Base-by-base conservation (phyloP, 2,888 invertebrate species). In the Ochropacha duplaris region DNA sequence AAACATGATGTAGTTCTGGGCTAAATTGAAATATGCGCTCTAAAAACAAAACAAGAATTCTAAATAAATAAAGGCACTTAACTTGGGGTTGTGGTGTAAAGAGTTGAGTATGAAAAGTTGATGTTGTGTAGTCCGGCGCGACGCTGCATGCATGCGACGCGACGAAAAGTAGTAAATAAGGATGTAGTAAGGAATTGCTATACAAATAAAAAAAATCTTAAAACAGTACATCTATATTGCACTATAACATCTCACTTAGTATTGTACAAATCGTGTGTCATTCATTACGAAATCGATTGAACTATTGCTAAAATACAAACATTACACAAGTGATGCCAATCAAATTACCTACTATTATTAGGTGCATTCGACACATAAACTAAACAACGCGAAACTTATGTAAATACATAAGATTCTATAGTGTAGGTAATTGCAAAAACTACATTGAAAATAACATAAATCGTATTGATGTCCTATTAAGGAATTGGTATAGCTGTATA, bases 151-250 rank as follows among this genome's bases (percentile, higher is more conserved):
- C n/a, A n/a, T 31, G 11, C 11, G 9, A 31, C 9, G 31, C 1
- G n/a, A n/a, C n/a, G n/a, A n/a, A n/a, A n/a, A n/a, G n/a, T n/a
- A n/a, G n/a, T n/a, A n/a, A n/a, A n/a, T n/a, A n/a, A n/a, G n/a
- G n/a, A n/a, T n/a, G n/a, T 36, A 4, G n/a, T 36, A n/a, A 14
- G 36, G 36, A 4, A n/a, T n/a, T n/a, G 4, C 9, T 36, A 36
- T n/a, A 36, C n/a, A 5, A 36, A 36, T 9, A 36, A 36, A 36
- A n/a, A 36, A 14, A 1, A n/a, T 58, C 50, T 58, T 85, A 86
- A 90, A 90, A 90, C 91, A 90, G 84, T 92, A 91, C 88, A 86
- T 91, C 90, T 92, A 91, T 91, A 91, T 92, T 92, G 91, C 91
- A 92, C 90, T 91, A 89, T 91, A 92, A 92, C 91, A 90, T 92